Conservation (phyloP, 2,797 vertebrate genomes). For the Muscicapa comitata region DNA sequence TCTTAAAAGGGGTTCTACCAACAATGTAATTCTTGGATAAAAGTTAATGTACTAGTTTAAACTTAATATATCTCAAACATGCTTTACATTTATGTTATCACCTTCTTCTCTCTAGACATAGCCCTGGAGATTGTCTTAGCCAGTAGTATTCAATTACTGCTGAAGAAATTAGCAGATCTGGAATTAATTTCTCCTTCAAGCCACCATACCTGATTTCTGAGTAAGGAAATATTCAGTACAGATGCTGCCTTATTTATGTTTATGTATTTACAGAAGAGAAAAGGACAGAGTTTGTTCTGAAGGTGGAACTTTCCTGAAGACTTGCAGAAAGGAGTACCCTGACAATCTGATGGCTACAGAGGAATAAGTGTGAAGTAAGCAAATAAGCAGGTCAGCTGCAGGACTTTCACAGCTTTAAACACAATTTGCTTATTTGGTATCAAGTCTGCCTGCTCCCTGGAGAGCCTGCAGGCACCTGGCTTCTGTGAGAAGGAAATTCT, state of each 20-base stretch:
- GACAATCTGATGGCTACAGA: neutral
- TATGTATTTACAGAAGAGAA: neutral
- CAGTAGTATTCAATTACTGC: neutral
- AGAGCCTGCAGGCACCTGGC: neutral
- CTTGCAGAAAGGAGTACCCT: neutral
- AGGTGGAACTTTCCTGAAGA: neutral
- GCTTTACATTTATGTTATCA: neutral
- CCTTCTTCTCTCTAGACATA: neutral
- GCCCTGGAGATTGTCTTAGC: neutral
- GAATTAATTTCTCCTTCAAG: neutral
- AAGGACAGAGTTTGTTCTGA: neutral
- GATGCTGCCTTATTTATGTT: neutral
- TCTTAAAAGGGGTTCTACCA: neutral
- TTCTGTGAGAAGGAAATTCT: neutral
- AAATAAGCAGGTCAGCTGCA: conserved; percentile 1
- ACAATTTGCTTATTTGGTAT: neutral
- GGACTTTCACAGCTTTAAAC: neutral
- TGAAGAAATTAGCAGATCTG: neutral
- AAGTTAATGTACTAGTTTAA: neutral
- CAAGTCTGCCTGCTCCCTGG: neutral
- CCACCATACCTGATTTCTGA: neutral
- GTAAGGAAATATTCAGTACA: neutral
- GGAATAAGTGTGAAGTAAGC: neutral
- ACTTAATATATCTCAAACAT: neutral
- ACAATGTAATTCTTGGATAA: neutral